Evolutionary conservation across 2,797 vertebrate genomes (phyloP).

Genomic region (Falco naumanni): DNA sequence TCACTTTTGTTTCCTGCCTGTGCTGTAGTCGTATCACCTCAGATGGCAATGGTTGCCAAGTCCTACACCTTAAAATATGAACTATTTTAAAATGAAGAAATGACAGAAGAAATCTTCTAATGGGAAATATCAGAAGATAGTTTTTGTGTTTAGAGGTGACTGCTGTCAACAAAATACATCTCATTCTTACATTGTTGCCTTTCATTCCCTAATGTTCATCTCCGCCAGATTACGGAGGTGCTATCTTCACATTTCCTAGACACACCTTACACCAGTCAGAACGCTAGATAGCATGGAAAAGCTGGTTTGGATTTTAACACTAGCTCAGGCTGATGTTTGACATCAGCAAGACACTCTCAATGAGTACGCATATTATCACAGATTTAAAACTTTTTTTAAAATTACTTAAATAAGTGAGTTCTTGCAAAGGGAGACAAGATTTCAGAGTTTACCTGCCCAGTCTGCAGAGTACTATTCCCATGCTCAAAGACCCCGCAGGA

Average conservation of each 20-base stretch:
- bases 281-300: neutral
- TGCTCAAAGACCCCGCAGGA: slow-evolving; percentile 70
- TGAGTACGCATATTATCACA: fast-evolving
- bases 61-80: neutral
- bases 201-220: neutral
- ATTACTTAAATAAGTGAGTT: neutral
- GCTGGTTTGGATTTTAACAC: neutral
- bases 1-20: neutral
- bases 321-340: neutral
- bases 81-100: neutral
- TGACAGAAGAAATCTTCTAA: slow-evolving; percentile 4
- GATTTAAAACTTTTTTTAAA: neutral
- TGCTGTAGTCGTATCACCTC: neutral
- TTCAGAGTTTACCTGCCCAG: slow-evolving; percentile 36
- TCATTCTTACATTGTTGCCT: slow-evolving; percentile 11
- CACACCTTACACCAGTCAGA: neutral
- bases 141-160: slow-evolving; percentile 34
- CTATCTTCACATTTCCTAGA: neutral
- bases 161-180: slow-evolving; percentile 32
- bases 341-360: neutral
- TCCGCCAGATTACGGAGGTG: neutral
- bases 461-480: slow-evolving; percentile 29
- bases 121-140: neutral
- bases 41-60: neutral
- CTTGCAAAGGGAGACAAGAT: neutral